These are phyloP conservation scores for Torymus texanus DNA, from an alignment of 2,888 invertebrate genomes.

Conservation along the genomic window DNA sequence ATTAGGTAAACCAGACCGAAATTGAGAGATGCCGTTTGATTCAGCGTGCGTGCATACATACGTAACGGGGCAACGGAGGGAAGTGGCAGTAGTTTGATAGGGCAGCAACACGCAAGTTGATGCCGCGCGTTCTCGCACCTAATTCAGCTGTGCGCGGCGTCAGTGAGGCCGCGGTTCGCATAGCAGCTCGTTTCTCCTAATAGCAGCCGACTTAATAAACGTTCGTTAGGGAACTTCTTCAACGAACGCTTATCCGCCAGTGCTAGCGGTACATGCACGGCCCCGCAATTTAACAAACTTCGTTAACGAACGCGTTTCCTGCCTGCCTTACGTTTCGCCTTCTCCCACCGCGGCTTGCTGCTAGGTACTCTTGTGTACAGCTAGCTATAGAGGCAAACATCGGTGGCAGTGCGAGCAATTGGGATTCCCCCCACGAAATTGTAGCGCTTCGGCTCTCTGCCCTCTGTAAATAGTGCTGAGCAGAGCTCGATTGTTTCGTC, in stretches of 20 bases:
- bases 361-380: too few relatives aligned
- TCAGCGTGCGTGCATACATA: not conserved
- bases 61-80: too few relatives aligned
- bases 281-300: slow-evolving; percentile 52
- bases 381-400: slow-evolving; percentile 5
- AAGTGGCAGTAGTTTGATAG: too few relatives aligned
- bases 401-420: slow-evolving; percentile 24
- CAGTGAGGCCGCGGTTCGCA: too few relatives aligned
- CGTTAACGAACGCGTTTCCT: slow-evolving; percentile 37
- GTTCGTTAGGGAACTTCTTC: slow-evolving; percentile 55
- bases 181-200: too few relatives aligned
- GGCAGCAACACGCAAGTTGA: too few relatives aligned
- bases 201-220: slow-evolving; percentile 51
- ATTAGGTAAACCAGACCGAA: slow-evolving; percentile 36
- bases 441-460: not conserved
- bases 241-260: slow-evolving; percentile 27
- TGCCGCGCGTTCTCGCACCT: too few relatives aligned
- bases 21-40: slow-evolving; percentile 41
- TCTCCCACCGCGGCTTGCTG: too few relatives aligned
- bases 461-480: not conserved
- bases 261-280: not conserved
- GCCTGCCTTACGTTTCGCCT: too few relatives aligned
- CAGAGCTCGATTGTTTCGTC: slow-evolving; percentile 32
- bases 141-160: too few relatives aligned
- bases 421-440: slow-evolving; percentile 27